Evolutionary conservation across 2,797 vertebrate genomes (phyloP).

Genomic region (Vultur gryphus): DNA sequence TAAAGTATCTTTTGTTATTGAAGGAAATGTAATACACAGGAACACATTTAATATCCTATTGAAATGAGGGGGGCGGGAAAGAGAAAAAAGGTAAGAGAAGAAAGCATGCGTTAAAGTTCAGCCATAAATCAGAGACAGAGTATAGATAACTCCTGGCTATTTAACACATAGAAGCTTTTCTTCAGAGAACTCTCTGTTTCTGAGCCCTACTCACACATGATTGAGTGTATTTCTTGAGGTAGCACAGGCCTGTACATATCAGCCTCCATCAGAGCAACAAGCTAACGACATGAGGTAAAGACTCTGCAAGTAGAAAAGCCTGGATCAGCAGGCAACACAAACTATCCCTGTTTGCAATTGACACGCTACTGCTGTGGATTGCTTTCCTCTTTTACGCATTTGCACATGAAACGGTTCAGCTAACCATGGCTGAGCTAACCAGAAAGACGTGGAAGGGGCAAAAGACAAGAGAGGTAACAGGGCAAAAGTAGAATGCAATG

Average conservation of each 20-base stretch:
- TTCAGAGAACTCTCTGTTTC: not conserved
- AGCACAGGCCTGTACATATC: not conserved
- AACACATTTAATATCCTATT: not conserved
- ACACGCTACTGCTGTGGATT: fast-evolving
- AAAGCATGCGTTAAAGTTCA: not conserved
- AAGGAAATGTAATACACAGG: not conserved
- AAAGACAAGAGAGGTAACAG: not conserved
- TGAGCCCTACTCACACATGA: not conserved
- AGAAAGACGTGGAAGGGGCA: not conserved
- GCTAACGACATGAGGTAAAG: fast-evolving
- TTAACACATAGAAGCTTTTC: not conserved
- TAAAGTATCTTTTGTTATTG: not conserved
- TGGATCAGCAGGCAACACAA: fast-evolving
- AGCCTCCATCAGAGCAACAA: not conserved
- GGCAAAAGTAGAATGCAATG: not conserved
- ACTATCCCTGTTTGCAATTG: not conserved
- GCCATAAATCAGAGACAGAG: not conserved
- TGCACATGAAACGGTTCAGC: not conserved
- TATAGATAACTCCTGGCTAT: not conserved
- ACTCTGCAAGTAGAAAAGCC: not conserved
- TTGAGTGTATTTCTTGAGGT: not conserved
- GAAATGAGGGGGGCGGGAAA: fast-evolving
- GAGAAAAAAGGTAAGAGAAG: not conserved
- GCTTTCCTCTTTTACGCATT: not conserved
- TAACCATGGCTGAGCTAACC: not conserved